These are phyloP conservation scores for Pollimyrus isidori DNA, from an alignment of 2,113 vertebrate genomes.

Conservation along the genomic window DNA sequence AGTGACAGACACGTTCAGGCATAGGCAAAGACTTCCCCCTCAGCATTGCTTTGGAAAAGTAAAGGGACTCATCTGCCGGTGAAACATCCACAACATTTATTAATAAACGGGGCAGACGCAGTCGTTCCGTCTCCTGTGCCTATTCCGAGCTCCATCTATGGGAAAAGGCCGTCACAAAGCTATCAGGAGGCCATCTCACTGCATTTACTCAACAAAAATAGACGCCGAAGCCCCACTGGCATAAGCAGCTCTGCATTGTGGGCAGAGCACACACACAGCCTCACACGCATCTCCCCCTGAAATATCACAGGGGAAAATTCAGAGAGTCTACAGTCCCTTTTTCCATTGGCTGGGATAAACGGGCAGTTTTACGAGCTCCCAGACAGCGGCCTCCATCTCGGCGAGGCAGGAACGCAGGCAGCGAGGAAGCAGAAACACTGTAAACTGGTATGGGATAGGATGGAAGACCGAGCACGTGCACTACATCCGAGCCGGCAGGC, in stretches of 20 bases:
- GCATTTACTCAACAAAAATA: constrained; percentile 18
- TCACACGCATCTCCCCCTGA: background rate
- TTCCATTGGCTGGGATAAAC: background rate
- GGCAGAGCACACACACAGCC: background rate
- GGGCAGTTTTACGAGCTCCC: background rate
- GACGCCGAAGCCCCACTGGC: background rate
- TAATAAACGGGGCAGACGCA: background rate
- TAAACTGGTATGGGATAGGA: background rate
- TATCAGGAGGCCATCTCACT: background rate
- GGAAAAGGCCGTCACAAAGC: constrained; percentile 8
- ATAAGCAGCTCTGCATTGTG: background rate
- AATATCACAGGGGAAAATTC: background rate
- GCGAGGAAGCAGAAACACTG: too few species aligned
- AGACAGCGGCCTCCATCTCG: background rate
- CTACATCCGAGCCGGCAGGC: background rate
- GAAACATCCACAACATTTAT: background rate
- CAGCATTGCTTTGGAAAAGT: background rate
- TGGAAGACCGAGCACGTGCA: background rate
- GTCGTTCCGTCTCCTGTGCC: background rate
- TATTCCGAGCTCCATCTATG: background rate
- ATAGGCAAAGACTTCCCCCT: background rate
- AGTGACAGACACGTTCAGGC: background rate
- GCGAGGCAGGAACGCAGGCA: background rate
- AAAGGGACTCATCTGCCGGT: background rate
- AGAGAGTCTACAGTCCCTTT: background rate